Conservation (phyloP, 2,888 invertebrate species). For the Diplolepis rosae region DNA sequence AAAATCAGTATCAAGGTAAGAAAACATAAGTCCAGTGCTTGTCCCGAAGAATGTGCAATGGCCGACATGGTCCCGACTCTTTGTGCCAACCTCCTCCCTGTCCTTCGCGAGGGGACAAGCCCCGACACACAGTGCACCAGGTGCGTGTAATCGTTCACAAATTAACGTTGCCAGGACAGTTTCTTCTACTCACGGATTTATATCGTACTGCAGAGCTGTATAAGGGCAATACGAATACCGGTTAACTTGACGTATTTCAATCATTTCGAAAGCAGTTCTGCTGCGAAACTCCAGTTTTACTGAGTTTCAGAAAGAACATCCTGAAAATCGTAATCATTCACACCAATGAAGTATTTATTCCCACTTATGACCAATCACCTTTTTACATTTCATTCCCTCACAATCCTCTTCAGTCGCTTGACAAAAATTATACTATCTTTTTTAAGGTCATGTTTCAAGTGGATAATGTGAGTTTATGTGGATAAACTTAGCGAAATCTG, state of each 20-base stretch:
- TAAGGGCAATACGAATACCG: conserved; percentile 62
- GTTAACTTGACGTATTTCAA: conserved; percentile 60
- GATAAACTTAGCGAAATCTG: no score
- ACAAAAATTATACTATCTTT: no score
- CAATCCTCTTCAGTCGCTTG: no score
- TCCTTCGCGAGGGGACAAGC: conserved; percentile 43
- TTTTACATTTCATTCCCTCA: background rate
- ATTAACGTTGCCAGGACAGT: conserved; percentile 69
- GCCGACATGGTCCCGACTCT: conserved; percentile 58
- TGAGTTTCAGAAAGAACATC: background rate
- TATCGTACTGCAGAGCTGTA: conserved; percentile 56
- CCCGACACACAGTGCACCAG: conserved; percentile 55
- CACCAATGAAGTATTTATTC: background rate
- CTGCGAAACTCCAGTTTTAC: background rate
- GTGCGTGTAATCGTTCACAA: conserved; percentile 72
- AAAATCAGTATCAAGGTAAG: conserved; percentile 23
- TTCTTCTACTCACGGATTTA: conserved; percentile 66
- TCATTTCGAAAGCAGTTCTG: conserved; percentile 44
- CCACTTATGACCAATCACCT: background rate
- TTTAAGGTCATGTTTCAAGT: no score
- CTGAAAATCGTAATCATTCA: background rate
- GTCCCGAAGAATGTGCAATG: conserved; percentile 63
- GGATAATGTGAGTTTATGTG: no score
- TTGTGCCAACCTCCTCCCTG: conserved; percentile 51
- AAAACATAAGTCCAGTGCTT: conserved; percentile 48